These are phyloP conservation scores for Malachius bipustulatus DNA, from an alignment of 2,888 invertebrate species.

Conservation along the genomic window DNA sequence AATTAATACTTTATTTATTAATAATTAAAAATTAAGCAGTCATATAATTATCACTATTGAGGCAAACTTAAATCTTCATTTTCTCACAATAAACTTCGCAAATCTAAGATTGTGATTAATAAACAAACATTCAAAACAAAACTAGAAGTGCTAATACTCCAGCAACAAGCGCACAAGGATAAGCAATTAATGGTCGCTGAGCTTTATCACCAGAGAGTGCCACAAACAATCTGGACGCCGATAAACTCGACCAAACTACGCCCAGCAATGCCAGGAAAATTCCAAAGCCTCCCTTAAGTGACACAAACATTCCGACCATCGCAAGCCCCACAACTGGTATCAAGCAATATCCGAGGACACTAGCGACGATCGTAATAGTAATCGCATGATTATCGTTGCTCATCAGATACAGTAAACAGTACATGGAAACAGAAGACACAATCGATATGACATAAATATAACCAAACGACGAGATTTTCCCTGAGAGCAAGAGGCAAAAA, in stretches of 20 bases:
- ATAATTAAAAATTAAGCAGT: no score
- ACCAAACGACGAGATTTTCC: constrained; percentile 78
- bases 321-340: constrained; percentile 86
- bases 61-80: no score
- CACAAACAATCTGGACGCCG: constrained; percentile 84
- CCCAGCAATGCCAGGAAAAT: constrained; percentile 53
- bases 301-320: constrained; percentile 61
- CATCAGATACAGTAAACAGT: constrained; percentile 74
- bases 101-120: no score
- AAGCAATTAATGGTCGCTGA: constrained; percentile 77
- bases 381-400: constrained; percentile 52
- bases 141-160: constrained; percentile 88
- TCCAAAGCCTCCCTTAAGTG: constrained; percentile 62
- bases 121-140: constrained; percentile 73
- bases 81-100: no score
- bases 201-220: constrained; percentile 80
- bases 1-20: no score
- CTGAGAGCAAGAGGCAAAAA: constrained; percentile 54
- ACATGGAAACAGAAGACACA: constrained; percentile 84
- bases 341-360: constrained; percentile 85
- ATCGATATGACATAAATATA: constrained; percentile 90
- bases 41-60: no score
- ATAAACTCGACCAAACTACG: constrained; percentile 82
- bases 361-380: constrained; percentile 67
- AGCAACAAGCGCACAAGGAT: constrained; percentile 86